Evolutionary conservation across 1,140 invertebrate genomes (phyloP).

Genomic region (Monomorium pharaonis): DNA sequence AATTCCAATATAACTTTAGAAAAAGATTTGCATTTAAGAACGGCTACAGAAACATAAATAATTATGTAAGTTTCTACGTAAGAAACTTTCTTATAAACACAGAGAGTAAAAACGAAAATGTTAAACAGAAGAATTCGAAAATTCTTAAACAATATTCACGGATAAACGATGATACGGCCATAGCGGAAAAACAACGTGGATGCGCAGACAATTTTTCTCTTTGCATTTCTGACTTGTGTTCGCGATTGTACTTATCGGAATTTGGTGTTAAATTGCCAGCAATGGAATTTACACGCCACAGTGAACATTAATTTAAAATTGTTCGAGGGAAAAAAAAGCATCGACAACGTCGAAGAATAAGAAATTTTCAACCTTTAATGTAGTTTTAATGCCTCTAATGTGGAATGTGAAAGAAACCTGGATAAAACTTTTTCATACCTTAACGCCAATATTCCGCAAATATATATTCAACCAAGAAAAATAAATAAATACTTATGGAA

Average conservation of each 20-base stretch:
- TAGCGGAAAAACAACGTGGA: conserved; percentile 11
- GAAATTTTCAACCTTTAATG: conserved; percentile 26
- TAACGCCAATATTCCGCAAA: background rate
- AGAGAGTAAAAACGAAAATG: background rate
- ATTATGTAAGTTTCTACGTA: background rate
- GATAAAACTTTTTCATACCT: background rate
- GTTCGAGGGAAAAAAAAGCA: conserved; percentile 24
- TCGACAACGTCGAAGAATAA: background rate
- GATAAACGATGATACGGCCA: background rate
- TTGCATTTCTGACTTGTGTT: background rate
- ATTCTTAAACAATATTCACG: background rate
- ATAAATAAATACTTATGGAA: background rate
- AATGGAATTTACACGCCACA: conserved; percentile 60
- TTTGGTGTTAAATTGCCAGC: conserved; percentile 64
- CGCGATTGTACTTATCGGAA: conserved; percentile 54
- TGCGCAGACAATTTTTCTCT: conserved; percentile 43
- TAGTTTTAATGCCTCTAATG: conserved; percentile 49
- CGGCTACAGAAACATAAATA: background rate
- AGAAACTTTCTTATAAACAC: background rate
- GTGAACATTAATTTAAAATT: conserved; percentile 61
- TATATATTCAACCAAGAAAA: conserved; percentile 1
- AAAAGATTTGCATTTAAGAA: background rate
- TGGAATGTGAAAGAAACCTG: conserved; percentile 20
- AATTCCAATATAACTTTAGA: background rate
- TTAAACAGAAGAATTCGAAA: background rate